Evolutionary conservation across 2,797 vertebrate genomes (phyloP).

Genomic region (Brotula barbata): DNA sequence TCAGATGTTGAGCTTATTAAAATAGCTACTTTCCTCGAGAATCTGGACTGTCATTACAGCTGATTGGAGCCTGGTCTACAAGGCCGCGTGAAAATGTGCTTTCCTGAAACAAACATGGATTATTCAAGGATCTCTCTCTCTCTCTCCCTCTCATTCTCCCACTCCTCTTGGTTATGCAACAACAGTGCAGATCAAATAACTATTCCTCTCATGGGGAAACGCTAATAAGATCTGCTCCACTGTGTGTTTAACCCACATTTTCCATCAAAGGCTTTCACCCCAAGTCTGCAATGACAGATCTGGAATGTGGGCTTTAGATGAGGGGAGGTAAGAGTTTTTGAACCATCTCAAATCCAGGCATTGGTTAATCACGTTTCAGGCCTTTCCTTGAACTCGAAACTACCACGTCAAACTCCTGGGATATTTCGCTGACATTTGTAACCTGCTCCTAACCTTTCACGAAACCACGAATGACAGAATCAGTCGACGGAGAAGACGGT

Average conservation of each 20-base stretch:
- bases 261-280: constrained; percentile 70
- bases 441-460: constrained; percentile 27
- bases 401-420: constrained; percentile 18
- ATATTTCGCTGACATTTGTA: constrained; percentile 32
- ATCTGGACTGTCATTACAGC: constrained; percentile 61
- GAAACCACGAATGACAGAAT: constrained; percentile 4
- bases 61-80: constrained; percentile 56
- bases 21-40: constrained; percentile 25
- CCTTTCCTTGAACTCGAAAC: constrained; percentile 46
- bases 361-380: constrained; percentile 51
- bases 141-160: constrained; percentile 50
- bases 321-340: constrained; percentile 37
- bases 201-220: constrained; percentile 65
- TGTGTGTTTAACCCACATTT: constrained; percentile 82
- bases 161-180: constrained; percentile 70
- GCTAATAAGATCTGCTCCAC: constrained; percentile 75
- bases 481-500: constrained; percentile 4
- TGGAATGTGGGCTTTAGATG: constrained; percentile 51
- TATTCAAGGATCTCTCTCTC: constrained; percentile 57
- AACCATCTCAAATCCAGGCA: constrained; percentile 37
- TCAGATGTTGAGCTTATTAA: constrained; percentile 20
- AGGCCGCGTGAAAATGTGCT: constrained; percentile 45
- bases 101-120: constrained; percentile 73
- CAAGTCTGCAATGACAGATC: constrained; percentile 61
- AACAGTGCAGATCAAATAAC: constrained; percentile 71